Evolutionary conservation across 2,888 invertebrate genomes (phyloP).

Genomic region (Megastigmus dorsalis): DNA sequence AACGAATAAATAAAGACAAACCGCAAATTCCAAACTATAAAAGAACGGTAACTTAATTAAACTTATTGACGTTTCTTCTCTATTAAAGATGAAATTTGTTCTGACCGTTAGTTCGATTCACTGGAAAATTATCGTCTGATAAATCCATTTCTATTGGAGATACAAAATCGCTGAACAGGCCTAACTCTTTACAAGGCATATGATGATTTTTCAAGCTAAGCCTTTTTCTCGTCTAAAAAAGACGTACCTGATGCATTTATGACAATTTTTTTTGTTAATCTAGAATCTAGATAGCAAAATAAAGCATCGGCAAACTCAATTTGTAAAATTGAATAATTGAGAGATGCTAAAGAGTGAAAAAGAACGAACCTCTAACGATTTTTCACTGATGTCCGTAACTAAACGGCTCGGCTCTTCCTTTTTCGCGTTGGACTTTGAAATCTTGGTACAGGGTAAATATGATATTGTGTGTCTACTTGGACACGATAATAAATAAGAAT

Average conservation of each 20-base stretch:
- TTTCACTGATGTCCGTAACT: slow-evolving; percentile 14
- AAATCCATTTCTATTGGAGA: not conserved
- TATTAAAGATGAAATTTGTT: not conserved
- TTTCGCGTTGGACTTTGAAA: slow-evolving; percentile 43
- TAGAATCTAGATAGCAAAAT: not conserved
- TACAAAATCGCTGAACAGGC: not conserved
- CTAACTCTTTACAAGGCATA: not conserved
- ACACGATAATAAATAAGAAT: slow-evolving; percentile 5
- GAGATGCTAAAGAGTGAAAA: no score
- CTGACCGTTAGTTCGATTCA: not conserved
- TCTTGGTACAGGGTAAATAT: slow-evolving; percentile 47
- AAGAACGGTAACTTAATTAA: not conserved
- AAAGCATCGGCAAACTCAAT: not conserved
- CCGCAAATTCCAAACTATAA: not conserved
- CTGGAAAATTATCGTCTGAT: not conserved
- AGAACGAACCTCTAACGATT: slow-evolving; percentile 15
- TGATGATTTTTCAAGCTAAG: not conserved
- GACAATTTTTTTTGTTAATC: slow-evolving; percentile 11
- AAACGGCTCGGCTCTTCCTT: slow-evolving; percentile 36
- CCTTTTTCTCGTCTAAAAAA: slow-evolving; percentile 14
- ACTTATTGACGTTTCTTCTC: slow-evolving; percentile 8
- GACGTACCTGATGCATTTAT: slow-evolving; percentile 10
- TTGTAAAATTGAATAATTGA: not conserved
- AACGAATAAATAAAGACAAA: not conserved
- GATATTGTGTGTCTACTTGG: slow-evolving; percentile 44